Conservation (phyloP, 2,888 invertebrate species). For the Caenorhabditis wallacei region DNA sequence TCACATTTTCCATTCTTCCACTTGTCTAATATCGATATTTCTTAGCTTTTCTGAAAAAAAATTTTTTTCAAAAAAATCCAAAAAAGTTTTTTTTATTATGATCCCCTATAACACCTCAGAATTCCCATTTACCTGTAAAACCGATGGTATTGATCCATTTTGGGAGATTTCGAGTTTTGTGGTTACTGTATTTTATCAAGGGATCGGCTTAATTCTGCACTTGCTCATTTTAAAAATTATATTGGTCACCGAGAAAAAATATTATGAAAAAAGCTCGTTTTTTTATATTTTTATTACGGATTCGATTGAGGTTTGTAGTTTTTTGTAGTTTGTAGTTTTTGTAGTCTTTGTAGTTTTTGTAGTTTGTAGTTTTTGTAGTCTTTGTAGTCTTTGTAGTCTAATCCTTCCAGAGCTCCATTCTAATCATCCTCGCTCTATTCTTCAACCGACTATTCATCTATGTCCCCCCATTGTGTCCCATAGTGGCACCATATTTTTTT, state of each 20-base stretch:
- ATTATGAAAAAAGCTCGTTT: constrained; percentile 18
- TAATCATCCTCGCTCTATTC: not conserved
- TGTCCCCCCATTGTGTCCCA: constrained; percentile 19
- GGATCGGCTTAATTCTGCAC: constrained; percentile 23
- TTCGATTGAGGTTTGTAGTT: constrained; percentile 40
- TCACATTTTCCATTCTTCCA: too few species aligned
- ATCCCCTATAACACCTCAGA: constrained; percentile 9
- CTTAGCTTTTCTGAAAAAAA: too few species aligned
- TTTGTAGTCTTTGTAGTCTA: not conserved
- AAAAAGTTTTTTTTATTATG: too few species aligned
- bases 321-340: not conserved
- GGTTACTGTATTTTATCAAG: constrained; percentile 9
- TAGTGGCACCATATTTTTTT: constrained; percentile 36
- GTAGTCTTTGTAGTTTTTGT: not conserved
- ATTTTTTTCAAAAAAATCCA: constrained; percentile 4
- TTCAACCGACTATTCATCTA: constrained; percentile 36
- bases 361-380: too few species aligned
- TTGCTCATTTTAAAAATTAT: constrained; percentile 2
- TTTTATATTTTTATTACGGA: constrained; percentile 24
- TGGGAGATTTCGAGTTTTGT: constrained; percentile 13
- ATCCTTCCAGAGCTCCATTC: constrained; percentile 15
- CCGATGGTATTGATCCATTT: not conserved
- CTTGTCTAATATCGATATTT: too few species aligned
- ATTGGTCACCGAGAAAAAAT: not conserved
- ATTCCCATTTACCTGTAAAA: constrained; percentile 8